Conservation (phyloP, 2,888 invertebrate genomes). For the Apoda limacodes region DNA sequence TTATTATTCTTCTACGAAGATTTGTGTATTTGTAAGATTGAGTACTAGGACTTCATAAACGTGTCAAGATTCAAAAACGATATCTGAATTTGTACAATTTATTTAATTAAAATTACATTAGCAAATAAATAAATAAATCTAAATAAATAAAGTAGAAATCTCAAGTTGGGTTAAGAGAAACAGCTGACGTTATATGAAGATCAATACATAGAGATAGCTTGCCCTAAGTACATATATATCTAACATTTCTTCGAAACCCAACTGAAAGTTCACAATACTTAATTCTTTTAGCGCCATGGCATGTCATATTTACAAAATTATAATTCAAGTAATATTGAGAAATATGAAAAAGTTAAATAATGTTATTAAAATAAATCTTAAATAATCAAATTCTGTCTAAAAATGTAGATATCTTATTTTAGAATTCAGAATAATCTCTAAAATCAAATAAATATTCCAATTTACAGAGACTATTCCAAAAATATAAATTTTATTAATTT, state of each 20-base stretch:
- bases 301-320: conserved; percentile 1
- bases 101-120: conserved; percentile 49
- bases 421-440: conserved; percentile 59
- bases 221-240: conserved; percentile 1
- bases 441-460: conserved; percentile 14
- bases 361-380: conserved; percentile 6
- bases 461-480: conserved; percentile 63
- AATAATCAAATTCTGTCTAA: too few relatives aligned
- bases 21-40: conserved; percentile 11
- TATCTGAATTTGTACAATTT: conserved; percentile 58
- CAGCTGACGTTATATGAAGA: conserved; percentile 18
- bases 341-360: conserved; percentile 7
- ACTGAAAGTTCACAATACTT: conserved; percentile 58
- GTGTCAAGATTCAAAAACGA: conserved; percentile 36
- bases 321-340: too few relatives aligned
- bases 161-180: conserved; percentile 69
- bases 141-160: conserved; percentile 63
- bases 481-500: too few relatives aligned
- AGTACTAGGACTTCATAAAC: conserved; percentile 18
- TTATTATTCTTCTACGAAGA: conserved; percentile 17
- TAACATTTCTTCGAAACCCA: conserved; percentile 59
- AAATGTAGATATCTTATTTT: too few relatives aligned
- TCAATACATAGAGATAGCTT: neutral
- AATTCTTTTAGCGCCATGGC: neutral
- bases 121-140: conserved; percentile 58